Percentiles rank a stretch among this genome's conserved stretches.
Conservation (phyloP, 2,113 vertebrate species). For the Brienomyrus brachyistius region DNA sequence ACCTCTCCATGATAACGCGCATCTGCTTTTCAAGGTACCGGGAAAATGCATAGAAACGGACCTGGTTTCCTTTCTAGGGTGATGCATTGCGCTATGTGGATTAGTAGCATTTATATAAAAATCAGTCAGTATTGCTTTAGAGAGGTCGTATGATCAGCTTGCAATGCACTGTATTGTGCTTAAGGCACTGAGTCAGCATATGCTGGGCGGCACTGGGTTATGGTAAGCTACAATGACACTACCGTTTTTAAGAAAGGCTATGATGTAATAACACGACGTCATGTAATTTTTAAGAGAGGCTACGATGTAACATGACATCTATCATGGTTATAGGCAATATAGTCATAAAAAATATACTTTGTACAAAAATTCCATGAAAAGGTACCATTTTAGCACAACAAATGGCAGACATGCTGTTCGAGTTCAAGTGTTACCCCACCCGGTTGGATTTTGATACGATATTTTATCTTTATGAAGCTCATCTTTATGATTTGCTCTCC, state of each 20-base stretch:
- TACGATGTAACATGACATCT: background rate
- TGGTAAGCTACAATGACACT: background rate
- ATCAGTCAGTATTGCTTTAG: background rate
- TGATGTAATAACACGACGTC: background rate
- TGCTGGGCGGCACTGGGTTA: background rate
- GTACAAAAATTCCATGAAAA: background rate
- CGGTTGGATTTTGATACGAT: background rate
- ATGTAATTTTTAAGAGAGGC: background rate
- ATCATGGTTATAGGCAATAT: background rate
- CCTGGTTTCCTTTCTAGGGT: background rate
- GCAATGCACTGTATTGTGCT: background rate
- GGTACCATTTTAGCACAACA: background rate
- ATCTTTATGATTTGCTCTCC: background rate
- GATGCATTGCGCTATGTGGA: background rate
- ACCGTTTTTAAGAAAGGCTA: background rate
- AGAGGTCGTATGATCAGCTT: background rate
- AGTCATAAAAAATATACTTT: background rate
- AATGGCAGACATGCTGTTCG: background rate
- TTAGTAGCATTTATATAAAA: background rate
- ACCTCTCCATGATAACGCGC: background rate
- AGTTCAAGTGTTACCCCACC: background rate
- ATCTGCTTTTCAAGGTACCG: background rate
- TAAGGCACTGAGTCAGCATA: background rate
- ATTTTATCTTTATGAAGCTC: background rate
- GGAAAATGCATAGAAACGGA: background rate